A percentile compares a stretch with the other conserved stretches of the same genome.
Evolutionary conservation across 2,113 vertebrate genomes (phyloP).

Genomic region (Alectura lathami): DNA sequence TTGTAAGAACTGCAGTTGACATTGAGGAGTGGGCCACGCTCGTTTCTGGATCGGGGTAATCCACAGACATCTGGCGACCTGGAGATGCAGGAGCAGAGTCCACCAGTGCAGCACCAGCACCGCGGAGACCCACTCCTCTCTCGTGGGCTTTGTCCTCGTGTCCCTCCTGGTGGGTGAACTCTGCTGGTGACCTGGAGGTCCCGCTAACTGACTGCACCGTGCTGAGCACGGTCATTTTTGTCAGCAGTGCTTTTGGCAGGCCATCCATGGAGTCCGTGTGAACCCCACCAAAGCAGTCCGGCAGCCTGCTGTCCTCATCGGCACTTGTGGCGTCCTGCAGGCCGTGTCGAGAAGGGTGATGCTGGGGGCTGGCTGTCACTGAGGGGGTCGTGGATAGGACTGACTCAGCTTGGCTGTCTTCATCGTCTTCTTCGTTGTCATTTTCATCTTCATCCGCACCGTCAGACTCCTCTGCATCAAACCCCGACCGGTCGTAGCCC

Average conservation of each 20-base stretch:
- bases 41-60: conserved; percentile 82
- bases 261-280: conserved; percentile 80
- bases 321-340: conserved; percentile 64
- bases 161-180: conserved; percentile 9
- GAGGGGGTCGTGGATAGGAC: conserved; percentile 93
- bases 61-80: conserved; percentile 90
- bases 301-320: conserved; percentile 69
- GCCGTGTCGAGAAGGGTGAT: conserved; percentile 76
- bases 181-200: conserved; percentile 45
- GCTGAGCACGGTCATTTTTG: conserved; percentile 91
- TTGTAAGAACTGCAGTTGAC: conserved; percentile 65
- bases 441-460: conserved; percentile 92
- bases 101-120: conserved; percentile 33
- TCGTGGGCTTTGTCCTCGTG: conserved; percentile 55
- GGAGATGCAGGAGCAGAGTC: conserved; percentile 81
- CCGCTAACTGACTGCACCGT: conserved; percentile 33
- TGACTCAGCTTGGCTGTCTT: conserved; percentile 96
- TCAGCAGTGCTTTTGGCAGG: conserved; percentile 87
- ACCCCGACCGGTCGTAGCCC: conserved; percentile 84
- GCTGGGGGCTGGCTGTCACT: conserved; percentile 92
- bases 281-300: conserved; percentile 60
- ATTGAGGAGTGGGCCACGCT: conserved; percentile 69
- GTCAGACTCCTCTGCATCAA: conserved; percentile 93
- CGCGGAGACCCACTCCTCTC: neutral
- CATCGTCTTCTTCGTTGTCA: conserved; percentile 94